A percentile compares a stretch with the other conserved stretches of the same genome.
phyloP scores from a whole-genome alignment of 1,140 invertebrate genomes.

The Acarapis woodi region DNA sequence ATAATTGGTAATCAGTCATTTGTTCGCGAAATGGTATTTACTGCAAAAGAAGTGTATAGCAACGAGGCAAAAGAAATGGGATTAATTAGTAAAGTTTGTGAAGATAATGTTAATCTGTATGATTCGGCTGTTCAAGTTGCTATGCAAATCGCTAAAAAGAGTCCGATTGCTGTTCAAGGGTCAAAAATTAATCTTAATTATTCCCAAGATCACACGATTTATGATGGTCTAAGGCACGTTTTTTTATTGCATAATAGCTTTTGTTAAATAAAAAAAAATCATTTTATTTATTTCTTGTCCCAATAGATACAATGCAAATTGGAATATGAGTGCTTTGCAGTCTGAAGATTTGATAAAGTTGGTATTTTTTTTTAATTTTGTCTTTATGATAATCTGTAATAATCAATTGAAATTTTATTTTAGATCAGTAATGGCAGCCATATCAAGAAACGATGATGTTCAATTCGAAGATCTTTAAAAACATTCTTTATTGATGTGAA shows the following conservation, averaged over 20 bases:
- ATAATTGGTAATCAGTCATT: conserved; percentile 59
- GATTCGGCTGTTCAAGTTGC: conserved; percentile 38
- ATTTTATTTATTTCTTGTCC: too few relatives aligned
- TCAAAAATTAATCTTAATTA: conserved; percentile 56
- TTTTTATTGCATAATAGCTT: conserved; percentile 37
- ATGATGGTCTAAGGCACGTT: conserved; percentile 57
- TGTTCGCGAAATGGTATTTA: conserved; percentile 54
- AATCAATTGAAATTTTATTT: too few relatives aligned
- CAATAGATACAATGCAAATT: too few relatives aligned
- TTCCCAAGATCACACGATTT: conserved; percentile 52
- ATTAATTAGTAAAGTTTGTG: conserved; percentile 39
- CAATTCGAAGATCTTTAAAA: too few relatives aligned
- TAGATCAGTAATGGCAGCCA: too few relatives aligned
- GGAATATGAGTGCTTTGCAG: conserved; percentile 55
- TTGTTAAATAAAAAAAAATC: too few relatives aligned
- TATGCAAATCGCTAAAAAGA: conserved; percentile 49
- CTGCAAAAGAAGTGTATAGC: conserved; percentile 45
- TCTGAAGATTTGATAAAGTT: conserved; percentile 52
- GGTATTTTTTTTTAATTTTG: too few relatives aligned
- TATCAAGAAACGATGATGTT: too few relatives aligned
- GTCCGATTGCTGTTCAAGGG: conserved; percentile 71
- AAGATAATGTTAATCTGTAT: conserved; percentile 37
- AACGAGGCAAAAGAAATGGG: conserved; percentile 48
- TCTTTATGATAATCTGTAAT: too few relatives aligned
- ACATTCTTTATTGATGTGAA: too few relatives aligned